These are phyloP conservation scores for Holothuria leucospilota DNA, from an alignment of 53 echinoderm and acorn worm genomes.

Conservation along the genomic window DNA sequence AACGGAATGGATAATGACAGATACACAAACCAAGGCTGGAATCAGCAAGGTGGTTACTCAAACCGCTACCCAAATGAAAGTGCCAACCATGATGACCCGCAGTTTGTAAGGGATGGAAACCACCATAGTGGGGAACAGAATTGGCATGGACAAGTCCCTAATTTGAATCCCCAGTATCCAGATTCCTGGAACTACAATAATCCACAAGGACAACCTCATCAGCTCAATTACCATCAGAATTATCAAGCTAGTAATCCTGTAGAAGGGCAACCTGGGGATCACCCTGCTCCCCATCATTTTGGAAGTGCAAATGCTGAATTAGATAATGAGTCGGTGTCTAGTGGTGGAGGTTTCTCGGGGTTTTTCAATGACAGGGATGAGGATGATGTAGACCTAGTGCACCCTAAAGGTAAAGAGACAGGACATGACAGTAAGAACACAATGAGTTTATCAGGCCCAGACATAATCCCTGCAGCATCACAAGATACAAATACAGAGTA, in stretches of 20 bases:
- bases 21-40: conserved; percentile 15
- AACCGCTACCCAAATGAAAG: conserved; percentile 26
- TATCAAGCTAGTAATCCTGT: neutral
- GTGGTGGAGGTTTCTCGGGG: conserved; percentile 43
- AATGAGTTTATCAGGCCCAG: conserved; percentile 37
- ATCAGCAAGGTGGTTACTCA: neutral
- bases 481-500: conserved; percentile 17
- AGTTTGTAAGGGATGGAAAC: conserved; percentile 13
- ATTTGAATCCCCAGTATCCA: conserved; percentile 1
- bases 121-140: neutral
- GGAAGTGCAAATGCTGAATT: neutral
- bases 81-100: neutral
- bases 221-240: neutral
- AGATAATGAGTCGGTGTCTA: conserved; percentile 46
- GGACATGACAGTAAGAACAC: neutral
- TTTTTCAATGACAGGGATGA: conserved; percentile 35
- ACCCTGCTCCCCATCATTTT: neutral
- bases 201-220: neutral
- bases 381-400: conserved; percentile 36
- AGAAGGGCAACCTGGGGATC: neutral
- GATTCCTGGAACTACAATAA: conserved; percentile 10
- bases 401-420: conserved; percentile 20
- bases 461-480: conserved; percentile 41
- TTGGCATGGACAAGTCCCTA: conserved; percentile 23
- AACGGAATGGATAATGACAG: conserved; percentile 43